Base-by-base conservation (phyloP, 2,888 invertebrate genomes). In the Acleris laterana region DNA sequence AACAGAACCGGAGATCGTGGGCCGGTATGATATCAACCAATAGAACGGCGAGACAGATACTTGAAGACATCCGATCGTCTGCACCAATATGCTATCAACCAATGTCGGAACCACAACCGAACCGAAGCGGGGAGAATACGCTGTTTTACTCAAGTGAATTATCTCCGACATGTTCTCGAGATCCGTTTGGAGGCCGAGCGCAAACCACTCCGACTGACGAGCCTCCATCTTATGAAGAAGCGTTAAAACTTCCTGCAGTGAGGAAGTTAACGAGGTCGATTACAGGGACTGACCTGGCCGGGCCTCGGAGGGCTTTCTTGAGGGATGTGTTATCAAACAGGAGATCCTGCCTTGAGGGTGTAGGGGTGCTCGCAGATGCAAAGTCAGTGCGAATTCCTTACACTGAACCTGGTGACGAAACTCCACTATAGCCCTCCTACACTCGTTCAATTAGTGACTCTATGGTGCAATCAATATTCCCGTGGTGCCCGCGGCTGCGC, bases 181-280 rank as follows among this genome's bases (percentile, higher is more conserved):
- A 95, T 85, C 95, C 95, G 0, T 94, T 94, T 70, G 94, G 94
- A 16, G 94, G 94, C 38, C 88, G 94, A 68, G 90, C 91, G 7
- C 89, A 92, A 67, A 93, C 93, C 0, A 94, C 94, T 4, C 93
- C 94, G 0, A 93, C 93, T 25, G 93, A 94, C 64, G 93, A 93
- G 68, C 93, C 95, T 0, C 95, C 95, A 2, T 89, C 94, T 28
- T 95, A 95, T 73, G 95, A 95, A 78, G 95, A 95, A 74, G 95
- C 95, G 0, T 84, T 96, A 42, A 94, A 93, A 75, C 89, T 94
- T 69, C 95, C 95, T 19, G 93, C 94, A 1, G 79, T 95, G 16
- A 90, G 94, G 48, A 91, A 93, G 72, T 82, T 95, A 52, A 93
- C 95, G 5, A 88, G 94, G 70, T 95, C 95, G 3, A 91, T 95